Conservation (phyloP, 2,888 invertebrate genomes). For the Hypomecis punctinalis region DNA sequence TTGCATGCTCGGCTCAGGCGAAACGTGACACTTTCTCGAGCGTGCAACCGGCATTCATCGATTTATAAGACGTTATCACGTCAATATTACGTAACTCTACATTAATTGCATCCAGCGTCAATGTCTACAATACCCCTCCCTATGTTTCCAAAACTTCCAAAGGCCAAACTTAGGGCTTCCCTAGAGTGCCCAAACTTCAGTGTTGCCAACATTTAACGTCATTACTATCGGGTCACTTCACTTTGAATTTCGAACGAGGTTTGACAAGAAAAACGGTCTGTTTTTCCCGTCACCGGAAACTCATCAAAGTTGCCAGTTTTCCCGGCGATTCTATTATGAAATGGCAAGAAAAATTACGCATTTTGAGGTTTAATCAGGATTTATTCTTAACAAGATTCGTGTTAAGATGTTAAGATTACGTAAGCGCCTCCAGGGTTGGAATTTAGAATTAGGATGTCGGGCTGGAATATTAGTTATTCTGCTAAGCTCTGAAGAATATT, state of each 20-base stretch:
- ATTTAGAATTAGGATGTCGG: conserved; percentile 8
- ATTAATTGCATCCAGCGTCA: no score
- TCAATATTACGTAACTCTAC: no score
- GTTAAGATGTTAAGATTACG: conserved; percentile 20
- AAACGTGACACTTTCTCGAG: no score
- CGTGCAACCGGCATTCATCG: no score
- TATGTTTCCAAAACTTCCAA: conserved; percentile 32
- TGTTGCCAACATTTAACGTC: conserved; percentile 43
- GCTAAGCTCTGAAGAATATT: no score
- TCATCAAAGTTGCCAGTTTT: conserved; percentile 28
- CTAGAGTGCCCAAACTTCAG: conserved; percentile 29
- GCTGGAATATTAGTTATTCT: no score
- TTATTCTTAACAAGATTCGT: conserved; percentile 26
- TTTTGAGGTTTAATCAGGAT: conserved; percentile 21
- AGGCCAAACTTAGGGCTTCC: conserved; percentile 44
- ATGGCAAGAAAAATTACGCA: conserved; percentile 9
- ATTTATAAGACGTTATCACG: no score
- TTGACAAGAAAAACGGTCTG: conserved; percentile 25
- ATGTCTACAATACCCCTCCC: conserved; percentile 7
- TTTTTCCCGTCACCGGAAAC: conserved; percentile 22
- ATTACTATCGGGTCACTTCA: conserved; percentile 46
- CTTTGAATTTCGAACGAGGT: conserved; percentile 23
- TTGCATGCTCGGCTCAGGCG: no score
- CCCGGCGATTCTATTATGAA: conserved; percentile 22
- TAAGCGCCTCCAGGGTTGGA: conserved; percentile 14